phyloP scores from a whole-genome alignment of 2,888 invertebrate species.

The Graphium colonna region DNA sequence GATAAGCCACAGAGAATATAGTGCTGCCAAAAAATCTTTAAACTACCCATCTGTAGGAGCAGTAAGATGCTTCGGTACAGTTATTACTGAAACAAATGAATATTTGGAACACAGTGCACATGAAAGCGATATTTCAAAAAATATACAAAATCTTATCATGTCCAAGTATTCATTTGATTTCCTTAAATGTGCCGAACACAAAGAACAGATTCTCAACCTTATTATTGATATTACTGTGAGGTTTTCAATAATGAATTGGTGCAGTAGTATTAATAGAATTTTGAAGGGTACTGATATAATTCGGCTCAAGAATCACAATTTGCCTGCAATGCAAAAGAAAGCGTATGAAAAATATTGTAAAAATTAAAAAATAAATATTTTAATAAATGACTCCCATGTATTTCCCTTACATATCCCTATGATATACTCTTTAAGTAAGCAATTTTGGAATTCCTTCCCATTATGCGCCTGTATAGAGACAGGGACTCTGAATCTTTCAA shows the following conservation, averaged over 20 bases:
- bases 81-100: conserved; percentile 27
- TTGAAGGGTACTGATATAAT: background rate
- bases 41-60: conserved; percentile 16
- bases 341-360: no score
- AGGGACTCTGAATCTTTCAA: no score
- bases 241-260: conserved; percentile 26
- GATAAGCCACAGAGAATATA: no score
- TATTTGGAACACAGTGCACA: conserved; percentile 26
- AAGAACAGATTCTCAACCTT: background rate
- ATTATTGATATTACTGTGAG: conserved; percentile 12
- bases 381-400: no score
- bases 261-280: conserved; percentile 9
- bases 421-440: no score
- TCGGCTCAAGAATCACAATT: no score
- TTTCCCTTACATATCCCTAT: no score
- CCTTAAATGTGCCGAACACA: conserved; percentile 23
- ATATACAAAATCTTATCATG: conserved; percentile 20
- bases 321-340: no score
- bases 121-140: conserved; percentile 9
- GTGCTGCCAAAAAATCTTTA: no score
- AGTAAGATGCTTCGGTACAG: conserved; percentile 25
- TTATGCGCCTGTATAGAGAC: no score
- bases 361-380: no score
- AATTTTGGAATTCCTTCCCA: no score
- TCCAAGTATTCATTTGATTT: conserved; percentile 28